Percentiles rank a stretch among this genome's conserved stretches.
Conservation (phyloP, 2,113 vertebrate genomes). For the Paradoxurus hermaphroditus region DNA sequence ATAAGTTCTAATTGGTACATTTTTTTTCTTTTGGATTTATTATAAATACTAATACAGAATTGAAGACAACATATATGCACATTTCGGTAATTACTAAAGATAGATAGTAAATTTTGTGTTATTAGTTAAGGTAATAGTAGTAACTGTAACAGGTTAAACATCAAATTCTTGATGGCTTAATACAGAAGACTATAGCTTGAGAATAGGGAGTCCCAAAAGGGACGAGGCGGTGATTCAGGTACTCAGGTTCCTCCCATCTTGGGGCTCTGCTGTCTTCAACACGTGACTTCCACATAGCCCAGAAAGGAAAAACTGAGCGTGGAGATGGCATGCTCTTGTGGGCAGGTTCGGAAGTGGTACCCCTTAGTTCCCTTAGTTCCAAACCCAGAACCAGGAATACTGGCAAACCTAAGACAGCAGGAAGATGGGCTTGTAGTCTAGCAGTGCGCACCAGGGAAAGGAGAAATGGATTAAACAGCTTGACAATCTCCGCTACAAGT, state of each 20-base stretch:
- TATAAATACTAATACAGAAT: slow-evolving; percentile 8
- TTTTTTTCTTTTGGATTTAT: neutral
- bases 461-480: neutral
- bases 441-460: no score
- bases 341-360: neutral
- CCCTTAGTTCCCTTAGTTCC: neutral
- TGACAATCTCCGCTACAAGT: neutral
- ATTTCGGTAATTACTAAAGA: neutral
- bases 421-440: neutral
- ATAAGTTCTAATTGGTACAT: neutral
- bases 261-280: neutral
- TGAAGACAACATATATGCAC: neutral
- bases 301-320: neutral
- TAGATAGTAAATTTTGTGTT: neutral
- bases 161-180: neutral
- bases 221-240: neutral
- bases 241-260: neutral
- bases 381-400: neutral
- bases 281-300: neutral
- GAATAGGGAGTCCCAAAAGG: neutral
- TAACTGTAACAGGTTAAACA: neutral
- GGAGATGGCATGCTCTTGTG: neutral
- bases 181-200: neutral
- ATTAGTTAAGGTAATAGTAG: neutral
- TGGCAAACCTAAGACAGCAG: neutral